These are phyloP conservation scores for Aromia moschata DNA, from an alignment of 2,888 invertebrate species.

Conservation along the genomic window DNA sequence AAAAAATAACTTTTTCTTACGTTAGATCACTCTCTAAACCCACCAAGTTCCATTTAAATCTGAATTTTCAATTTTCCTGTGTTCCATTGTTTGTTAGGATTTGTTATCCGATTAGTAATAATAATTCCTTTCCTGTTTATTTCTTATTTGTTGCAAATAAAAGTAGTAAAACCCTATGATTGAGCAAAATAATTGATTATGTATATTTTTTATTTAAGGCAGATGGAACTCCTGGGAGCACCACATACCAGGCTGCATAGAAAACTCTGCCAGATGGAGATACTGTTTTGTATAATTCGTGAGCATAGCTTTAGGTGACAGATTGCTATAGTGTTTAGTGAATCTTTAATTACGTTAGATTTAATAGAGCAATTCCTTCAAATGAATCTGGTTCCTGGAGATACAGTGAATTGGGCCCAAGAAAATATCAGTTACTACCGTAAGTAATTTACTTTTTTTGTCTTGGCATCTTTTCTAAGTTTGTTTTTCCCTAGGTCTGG, in stretches of 20 bases:
- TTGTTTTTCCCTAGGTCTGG: slow-evolving; percentile 72
- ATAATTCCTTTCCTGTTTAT: too few species aligned
- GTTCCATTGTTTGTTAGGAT: too few species aligned
- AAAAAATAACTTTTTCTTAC: too few species aligned
- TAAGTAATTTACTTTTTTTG: slow-evolving; percentile 66
- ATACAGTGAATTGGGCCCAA: slow-evolving; percentile 81
- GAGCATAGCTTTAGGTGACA: slow-evolving; percentile 88
- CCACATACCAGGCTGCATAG: slow-evolving; percentile 88
- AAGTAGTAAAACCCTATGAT: too few species aligned
- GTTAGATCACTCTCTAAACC: too few species aligned
- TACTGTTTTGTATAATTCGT: slow-evolving; percentile 90
- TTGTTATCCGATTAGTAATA: too few species aligned
- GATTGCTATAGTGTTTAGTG: slow-evolving; percentile 94
- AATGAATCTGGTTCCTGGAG: slow-evolving; percentile 74
- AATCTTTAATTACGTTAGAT: slow-evolving; percentile 94
- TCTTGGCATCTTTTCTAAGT: background rate
- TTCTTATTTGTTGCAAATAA: too few species aligned
- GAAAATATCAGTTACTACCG: slow-evolving; percentile 90
- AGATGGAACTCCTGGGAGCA: slow-evolving; percentile 80
- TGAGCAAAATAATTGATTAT: too few species aligned
- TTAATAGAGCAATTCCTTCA: slow-evolving; percentile 93
- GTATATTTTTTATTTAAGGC: slow-evolving; percentile 66
- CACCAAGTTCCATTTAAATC: too few species aligned
- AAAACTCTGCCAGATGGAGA: slow-evolving; percentile 93
- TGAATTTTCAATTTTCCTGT: too few species aligned